phyloP scores from a whole-genome alignment of 1,140 invertebrate genomes.

The Cherax destructor region DNA sequence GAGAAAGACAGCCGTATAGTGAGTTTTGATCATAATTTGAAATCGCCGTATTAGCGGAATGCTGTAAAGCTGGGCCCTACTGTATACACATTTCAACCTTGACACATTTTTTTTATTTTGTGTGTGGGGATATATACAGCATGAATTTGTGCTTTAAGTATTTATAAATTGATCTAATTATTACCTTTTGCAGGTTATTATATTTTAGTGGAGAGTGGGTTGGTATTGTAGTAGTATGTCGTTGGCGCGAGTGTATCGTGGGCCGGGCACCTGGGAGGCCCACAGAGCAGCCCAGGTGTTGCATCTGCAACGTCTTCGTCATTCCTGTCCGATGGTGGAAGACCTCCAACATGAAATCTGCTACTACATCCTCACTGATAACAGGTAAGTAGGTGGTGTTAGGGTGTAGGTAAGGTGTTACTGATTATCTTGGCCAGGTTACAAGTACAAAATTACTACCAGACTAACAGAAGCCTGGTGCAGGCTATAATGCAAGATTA shows the following conservation, averaged over 20 bases:
- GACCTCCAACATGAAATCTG: slow-evolving; percentile 18
- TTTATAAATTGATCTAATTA: no score
- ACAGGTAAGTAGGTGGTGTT: neutral
- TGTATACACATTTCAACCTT: no score
- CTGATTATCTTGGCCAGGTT: no score
- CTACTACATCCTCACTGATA: slow-evolving; percentile 17
- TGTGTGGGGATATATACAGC: no score
- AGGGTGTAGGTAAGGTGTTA: neutral
- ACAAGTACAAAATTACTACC: neutral
- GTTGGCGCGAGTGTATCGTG: neutral
- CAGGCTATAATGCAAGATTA: neutral
- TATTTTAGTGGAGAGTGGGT: no score
- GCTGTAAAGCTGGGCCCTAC: no score
- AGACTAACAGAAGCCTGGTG: neutral
- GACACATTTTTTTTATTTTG: no score
- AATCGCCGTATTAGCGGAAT: no score
- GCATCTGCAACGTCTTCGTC: neutral
- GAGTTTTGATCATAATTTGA: no score
- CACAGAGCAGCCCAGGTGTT: neutral
- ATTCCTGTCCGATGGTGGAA: neutral
- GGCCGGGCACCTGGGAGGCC: neutral
- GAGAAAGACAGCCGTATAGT: no score
- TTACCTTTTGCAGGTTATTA: no score
- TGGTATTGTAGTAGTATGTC: neutral
- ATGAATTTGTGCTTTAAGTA: no score